A percentile compares a stretch with the other conserved stretches of the same genome.
These are phyloP conservation scores for Platyscapa corneri DNA, from an alignment of 1,140 invertebrate species.

Conservation along the genomic window DNA sequence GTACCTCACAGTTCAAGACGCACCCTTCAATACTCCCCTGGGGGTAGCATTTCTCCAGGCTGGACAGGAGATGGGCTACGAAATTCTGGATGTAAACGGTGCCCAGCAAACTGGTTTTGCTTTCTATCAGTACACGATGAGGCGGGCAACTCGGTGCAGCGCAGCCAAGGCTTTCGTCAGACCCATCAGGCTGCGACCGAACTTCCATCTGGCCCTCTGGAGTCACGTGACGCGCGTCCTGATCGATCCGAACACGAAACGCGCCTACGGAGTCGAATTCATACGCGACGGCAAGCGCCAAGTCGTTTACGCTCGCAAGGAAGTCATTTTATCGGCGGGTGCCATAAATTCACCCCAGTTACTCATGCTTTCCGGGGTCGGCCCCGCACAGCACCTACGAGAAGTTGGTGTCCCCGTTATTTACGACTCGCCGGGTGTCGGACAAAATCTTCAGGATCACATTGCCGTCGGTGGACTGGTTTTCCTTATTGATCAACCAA, in stretches of 20 bases:
- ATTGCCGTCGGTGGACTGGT: constrained; percentile 86
- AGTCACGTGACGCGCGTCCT: constrained; percentile 85
- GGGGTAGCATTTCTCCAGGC: constrained; percentile 90
- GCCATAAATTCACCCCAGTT: constrained; percentile 86
- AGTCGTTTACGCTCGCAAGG: constrained; percentile 81
- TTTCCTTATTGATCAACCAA: constrained; percentile 86
- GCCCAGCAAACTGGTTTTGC: constrained; percentile 87
- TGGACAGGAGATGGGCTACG: constrained; percentile 92
- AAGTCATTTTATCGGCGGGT: constrained; percentile 87
- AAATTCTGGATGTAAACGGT: constrained; percentile 85
- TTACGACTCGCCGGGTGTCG: constrained; percentile 83
- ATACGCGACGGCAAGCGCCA: constrained; percentile 80
- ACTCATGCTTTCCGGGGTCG: constrained; percentile 90
- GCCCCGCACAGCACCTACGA: constrained; percentile 81
- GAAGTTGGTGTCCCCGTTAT: constrained; percentile 81
- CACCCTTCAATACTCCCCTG: constrained; percentile 86
- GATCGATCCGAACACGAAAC: constrained; percentile 81
- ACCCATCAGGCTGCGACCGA: constrained; percentile 82
- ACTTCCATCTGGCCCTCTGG: constrained; percentile 84
- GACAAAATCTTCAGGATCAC: constrained; percentile 89
- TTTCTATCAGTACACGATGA: constrained; percentile 88
- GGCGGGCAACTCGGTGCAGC: constrained; percentile 84
- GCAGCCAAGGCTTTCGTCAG: constrained; percentile 87
- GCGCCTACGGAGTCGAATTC: constrained; percentile 86
- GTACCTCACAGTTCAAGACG: constrained; percentile 86